Percentiles rank a stretch among this genome's conserved stretches.
phyloP scores from a whole-genome alignment of 2,113 vertebrate species.

The Istiophorus platypterus region DNA sequence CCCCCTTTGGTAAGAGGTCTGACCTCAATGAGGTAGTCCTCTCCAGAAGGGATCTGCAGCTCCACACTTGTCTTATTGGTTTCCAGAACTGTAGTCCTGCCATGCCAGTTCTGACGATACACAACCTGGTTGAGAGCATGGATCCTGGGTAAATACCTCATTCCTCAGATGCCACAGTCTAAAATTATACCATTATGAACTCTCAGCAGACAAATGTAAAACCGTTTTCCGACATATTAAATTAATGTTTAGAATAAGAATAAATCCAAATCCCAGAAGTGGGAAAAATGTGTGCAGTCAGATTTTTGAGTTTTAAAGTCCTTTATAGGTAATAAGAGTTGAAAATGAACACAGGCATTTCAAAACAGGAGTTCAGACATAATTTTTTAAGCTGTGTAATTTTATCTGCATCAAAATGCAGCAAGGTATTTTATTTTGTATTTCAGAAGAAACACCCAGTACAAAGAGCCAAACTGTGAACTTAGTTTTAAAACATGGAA shows the following conservation, averaged over 20 bases:
- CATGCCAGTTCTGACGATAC: constrained; percentile 88
- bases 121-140: constrained; percentile 82
- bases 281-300: neutral
- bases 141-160: constrained; percentile 1
- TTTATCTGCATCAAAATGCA: constrained; percentile 4
- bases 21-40: constrained; percentile 92
- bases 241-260: neutral
- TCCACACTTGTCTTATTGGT: constrained; percentile 92
- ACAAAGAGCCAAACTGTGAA: neutral
- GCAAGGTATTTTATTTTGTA: constrained; percentile 5
- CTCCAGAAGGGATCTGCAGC: constrained; percentile 88
- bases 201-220: neutral
- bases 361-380: constrained; percentile 7
- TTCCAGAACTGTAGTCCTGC: constrained; percentile 86
- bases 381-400: constrained; percentile 7
- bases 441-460: neutral
- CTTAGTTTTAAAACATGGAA: neutral
- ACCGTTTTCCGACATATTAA: neutral
- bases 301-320: neutral
- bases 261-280: neutral
- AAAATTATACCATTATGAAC: neutral
- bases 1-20: constrained; percentile 90
- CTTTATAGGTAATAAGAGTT: no score
- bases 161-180: neutral
- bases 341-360: neutral